Percentiles rank a stretch among this genome's conserved stretches.
Evolutionary conservation across 2,113 vertebrate genomes (phyloP).

Genomic region (Malaclemys terrapin): DNA sequence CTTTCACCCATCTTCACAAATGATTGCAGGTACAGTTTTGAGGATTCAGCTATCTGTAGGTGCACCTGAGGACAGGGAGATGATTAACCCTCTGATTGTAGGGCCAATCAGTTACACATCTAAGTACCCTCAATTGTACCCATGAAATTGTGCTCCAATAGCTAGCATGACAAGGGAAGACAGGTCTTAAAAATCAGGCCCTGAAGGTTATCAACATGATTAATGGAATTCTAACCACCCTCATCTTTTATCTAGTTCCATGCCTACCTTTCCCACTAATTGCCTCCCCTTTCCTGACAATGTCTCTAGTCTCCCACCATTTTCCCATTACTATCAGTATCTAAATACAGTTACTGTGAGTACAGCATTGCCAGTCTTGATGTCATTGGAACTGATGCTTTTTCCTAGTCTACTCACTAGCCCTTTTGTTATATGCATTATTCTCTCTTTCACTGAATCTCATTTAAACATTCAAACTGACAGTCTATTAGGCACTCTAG

Average conservation of each 20-base stretch:
- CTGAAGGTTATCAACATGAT: not conserved
- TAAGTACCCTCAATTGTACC: not conserved
- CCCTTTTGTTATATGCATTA: conserved; percentile 44
- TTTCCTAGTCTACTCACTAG: not conserved
- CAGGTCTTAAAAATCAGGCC: not conserved
- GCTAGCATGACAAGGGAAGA: not conserved
- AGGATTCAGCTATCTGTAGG: not conserved
- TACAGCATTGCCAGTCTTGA: conserved; percentile 9
- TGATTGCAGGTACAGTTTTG: not conserved
- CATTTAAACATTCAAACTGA: conserved; percentile 65
- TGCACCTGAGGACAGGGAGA: not conserved
- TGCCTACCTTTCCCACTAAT: not conserved
- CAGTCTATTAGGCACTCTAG: conserved; percentile 67
- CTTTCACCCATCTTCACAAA: not conserved
- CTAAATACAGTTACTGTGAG: not conserved
- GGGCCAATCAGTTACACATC: not conserved
- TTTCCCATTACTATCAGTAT: conserved; percentile 13
- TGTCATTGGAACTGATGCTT: not conserved
- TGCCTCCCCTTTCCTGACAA: not conserved
- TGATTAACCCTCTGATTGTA: not conserved
- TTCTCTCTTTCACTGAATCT: conserved; percentile 28
- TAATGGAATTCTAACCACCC: not conserved
- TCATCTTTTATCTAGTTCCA: not conserved
- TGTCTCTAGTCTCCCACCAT: not conserved
- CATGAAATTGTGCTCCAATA: not conserved